phyloP scores from a whole-genome alignment of 2,113 vertebrate genomes.

The Micronycteris hirsuta region DNA sequence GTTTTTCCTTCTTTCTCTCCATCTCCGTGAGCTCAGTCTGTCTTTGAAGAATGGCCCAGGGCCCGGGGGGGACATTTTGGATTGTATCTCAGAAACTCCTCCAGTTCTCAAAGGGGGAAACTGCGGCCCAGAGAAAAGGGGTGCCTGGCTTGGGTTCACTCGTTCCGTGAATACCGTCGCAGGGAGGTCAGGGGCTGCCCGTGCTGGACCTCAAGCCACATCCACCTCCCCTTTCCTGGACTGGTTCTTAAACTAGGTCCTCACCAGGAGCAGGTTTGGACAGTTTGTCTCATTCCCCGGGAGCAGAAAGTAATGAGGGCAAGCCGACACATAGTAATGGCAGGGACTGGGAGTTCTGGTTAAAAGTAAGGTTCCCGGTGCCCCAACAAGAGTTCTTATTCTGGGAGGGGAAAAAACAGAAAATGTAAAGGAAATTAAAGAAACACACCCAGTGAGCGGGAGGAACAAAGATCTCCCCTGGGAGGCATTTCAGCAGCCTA shows the following conservation, averaged over 20 bases:
- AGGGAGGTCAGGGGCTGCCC: neutral
- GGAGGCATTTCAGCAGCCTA: neutral
- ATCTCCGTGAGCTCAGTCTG: neutral
- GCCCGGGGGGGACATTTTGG: neutral
- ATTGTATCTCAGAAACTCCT: neutral
- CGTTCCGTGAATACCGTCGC: accelerated
- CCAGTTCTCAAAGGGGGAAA: neutral
- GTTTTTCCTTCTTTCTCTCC: neutral
- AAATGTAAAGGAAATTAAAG: neutral
- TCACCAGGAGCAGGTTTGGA: neutral
- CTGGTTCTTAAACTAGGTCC: neutral
- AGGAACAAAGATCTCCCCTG: neutral
- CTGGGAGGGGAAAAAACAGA: neutral
- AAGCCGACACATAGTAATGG: neutral
- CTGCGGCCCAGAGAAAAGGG: neutral
- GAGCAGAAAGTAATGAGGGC: neutral
- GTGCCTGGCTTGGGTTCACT: neutral
- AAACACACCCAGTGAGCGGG: neutral
- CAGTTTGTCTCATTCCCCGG: neutral
- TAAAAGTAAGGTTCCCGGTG: neutral
- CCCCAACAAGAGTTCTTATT: neutral
- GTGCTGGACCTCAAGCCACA: neutral
- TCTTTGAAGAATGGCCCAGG: neutral
- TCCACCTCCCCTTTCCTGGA: neutral
- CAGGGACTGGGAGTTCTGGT: neutral